These are phyloP conservation scores for Penaeus chinensis DNA, from an alignment of 1,140 invertebrate species.

Conservation along the genomic window DNA sequence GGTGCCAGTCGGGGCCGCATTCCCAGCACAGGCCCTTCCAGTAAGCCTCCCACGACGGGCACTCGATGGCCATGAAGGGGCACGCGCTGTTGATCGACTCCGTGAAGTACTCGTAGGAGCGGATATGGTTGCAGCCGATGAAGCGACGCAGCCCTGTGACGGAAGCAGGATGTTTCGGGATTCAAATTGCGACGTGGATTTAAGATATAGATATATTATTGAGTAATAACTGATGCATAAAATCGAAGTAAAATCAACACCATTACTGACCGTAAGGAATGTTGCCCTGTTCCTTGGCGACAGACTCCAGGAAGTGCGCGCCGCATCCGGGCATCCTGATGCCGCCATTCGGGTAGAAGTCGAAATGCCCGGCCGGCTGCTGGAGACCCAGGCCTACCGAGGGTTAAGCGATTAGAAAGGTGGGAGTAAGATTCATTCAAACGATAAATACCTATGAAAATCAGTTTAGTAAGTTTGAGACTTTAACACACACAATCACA, in stretches of 20 bases:
- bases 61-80: conserved; percentile 81
- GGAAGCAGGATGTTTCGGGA: neutral
- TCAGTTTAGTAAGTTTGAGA: no score
- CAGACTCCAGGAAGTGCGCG: conserved; percentile 77
- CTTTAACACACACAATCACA: neutral
- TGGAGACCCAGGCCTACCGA: conserved; percentile 79
- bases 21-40: conserved; percentile 42
- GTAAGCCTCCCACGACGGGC: conserved; percentile 74
- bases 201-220: neutral
- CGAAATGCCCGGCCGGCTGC: conserved; percentile 84
- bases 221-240: neutral
- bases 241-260: neutral
- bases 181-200: neutral
- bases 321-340: conserved; percentile 86
- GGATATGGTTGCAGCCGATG: conserved; percentile 85
- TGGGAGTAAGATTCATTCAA: no score
- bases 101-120: conserved; percentile 85
- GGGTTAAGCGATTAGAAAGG: conserved; percentile 24
- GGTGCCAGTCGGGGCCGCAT: neutral
- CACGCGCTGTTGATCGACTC: conserved; percentile 83
- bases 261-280: conserved; percentile 71
- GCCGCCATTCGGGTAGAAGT: conserved; percentile 91
- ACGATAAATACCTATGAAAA: neutral
- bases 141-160: conserved; percentile 77
- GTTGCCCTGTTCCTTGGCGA: conserved; percentile 76